These are phyloP conservation scores for Orthosia cruda DNA, from an alignment of 2,888 invertebrate genomes.

Conservation along the genomic window DNA sequence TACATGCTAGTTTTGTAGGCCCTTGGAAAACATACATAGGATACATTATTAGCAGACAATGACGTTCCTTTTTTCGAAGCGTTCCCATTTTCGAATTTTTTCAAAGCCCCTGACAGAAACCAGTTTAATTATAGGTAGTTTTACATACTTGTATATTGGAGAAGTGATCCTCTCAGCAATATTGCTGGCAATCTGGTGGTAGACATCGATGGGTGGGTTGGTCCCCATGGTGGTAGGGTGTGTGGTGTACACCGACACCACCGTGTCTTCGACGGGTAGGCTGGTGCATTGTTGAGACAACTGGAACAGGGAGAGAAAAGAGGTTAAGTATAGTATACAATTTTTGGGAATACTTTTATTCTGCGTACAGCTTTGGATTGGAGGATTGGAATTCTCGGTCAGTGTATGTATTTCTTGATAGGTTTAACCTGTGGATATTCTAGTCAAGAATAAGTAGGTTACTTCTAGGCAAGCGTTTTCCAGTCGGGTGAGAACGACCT, in stretches of 20 bases:
- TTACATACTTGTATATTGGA: conserved; percentile 86
- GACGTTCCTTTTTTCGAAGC: too few species aligned
- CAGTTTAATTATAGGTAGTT: background rate
- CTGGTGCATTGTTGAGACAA: conserved; percentile 74
- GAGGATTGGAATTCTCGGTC: background rate
- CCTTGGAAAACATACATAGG: too few species aligned
- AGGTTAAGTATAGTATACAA: too few species aligned
- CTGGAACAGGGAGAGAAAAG: conserved; percentile 69
- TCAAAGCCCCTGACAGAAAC: background rate
- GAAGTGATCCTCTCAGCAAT: conserved; percentile 87
- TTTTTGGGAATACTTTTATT: too few species aligned
- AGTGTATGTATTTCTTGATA: background rate
- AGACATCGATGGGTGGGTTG: conserved; percentile 78
- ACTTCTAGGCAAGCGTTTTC: too few species aligned
- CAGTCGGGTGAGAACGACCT: too few species aligned
- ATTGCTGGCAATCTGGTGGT: conserved; percentile 87
- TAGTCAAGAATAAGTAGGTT: too few species aligned
- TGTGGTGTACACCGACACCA: conserved; percentile 88
- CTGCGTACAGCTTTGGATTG: background rate
- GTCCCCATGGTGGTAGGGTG: conserved; percentile 74
- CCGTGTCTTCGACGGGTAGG: conserved; percentile 80
- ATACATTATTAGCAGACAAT: too few species aligned
- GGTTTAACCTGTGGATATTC: background rate
- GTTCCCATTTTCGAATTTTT: too few species aligned
- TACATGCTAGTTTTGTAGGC: too few species aligned